Percentiles rank a stretch among this genome's conserved stretches.
These are phyloP conservation scores for Myotis pilosus DNA, from an alignment of 2,797 vertebrate genomes.

Conservation along the genomic window DNA sequence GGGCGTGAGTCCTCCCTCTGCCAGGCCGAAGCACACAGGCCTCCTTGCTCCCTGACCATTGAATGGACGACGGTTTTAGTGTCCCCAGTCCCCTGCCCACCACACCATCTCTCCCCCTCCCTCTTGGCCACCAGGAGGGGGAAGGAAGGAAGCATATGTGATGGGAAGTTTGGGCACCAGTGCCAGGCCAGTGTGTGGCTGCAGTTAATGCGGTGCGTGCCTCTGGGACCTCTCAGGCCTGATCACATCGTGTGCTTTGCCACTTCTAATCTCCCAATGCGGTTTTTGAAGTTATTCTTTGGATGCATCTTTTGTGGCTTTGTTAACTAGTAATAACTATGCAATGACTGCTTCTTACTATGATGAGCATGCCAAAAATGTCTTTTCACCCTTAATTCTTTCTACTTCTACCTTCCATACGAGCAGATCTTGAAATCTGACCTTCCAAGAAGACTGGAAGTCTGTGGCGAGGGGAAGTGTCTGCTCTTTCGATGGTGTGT, in stretches of 20 bases:
- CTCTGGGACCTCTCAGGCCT: background rate
- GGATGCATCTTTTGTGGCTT: background rate
- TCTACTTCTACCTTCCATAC: background rate
- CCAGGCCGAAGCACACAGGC: background rate
- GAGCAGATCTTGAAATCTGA: background rate
- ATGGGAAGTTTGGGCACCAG: background rate
- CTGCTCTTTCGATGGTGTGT: background rate
- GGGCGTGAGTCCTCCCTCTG: no score
- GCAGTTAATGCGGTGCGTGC: rapidly evolving
- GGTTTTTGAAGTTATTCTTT: background rate
- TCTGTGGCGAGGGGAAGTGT: background rate
- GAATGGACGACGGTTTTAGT: rapidly evolving
- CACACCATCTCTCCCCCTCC: background rate
- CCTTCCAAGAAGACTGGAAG: background rate
- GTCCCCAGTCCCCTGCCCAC: rapidly evolving
- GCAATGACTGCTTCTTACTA: background rate
- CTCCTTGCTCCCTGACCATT: background rate
- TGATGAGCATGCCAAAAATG: background rate
- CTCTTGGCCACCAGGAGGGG: background rate
- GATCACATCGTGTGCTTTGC: rapidly evolving
- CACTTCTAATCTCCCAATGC: background rate
- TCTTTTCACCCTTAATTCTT: background rate
- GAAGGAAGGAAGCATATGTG: background rate
- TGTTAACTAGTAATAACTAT: background rate
- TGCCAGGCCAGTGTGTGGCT: background rate